Base-by-base conservation (phyloP, 2,797 vertebrate species). In the Podarcis lilfordi region DNA sequence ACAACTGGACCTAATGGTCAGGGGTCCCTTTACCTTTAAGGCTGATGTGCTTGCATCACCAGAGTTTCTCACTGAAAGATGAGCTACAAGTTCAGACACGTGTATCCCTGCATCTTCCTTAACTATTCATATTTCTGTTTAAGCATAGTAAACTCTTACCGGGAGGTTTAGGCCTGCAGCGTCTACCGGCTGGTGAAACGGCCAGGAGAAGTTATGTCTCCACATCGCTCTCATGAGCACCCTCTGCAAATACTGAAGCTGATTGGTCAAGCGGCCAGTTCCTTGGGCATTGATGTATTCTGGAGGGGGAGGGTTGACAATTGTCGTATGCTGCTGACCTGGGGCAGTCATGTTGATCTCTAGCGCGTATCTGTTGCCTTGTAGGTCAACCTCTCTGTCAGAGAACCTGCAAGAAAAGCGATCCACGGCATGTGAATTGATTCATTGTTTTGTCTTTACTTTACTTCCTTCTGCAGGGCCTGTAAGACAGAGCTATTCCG, bases 101-200 rank as follows among this genome's bases (percentile, higher is more conserved):
- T 37, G 55, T 69, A 55, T 13, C 50, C 15, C 21, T 19, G 45
- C 11, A 27, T 45, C 80, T 84, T 78, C 82, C 90, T 91, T 2
- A 82, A 13, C 29, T 69, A 64, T 64, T 80, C 86, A 8, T 85
- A 79, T 2, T 74, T 11, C 1, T 64, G 29, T 89, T n/a, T 19
- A 87, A 86, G 8, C 8, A 66, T 9, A 90, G 43, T 3, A 0
- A 25, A 21, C 75, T 90, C 99, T 98, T 97, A 99, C 99, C 82
- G 99, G 99, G 87, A 99, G 96, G 87, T 96, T 95, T 77, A 99
- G 96, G 8, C 96, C 96, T 89, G 97, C 97, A 25, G 98, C 98
- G 94, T 99, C 98, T 43, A 99, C 99, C 45, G 99, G 99, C 80
- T 97, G 96, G 8, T 97, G 98, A 95, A 99, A 99, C 0, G 99